Percentiles rank a stretch among this genome's conserved stretches.
phyloP scores from a whole-genome alignment of 2,113 vertebrate genomes.

The Neolamprologus ventralis region DNA sequence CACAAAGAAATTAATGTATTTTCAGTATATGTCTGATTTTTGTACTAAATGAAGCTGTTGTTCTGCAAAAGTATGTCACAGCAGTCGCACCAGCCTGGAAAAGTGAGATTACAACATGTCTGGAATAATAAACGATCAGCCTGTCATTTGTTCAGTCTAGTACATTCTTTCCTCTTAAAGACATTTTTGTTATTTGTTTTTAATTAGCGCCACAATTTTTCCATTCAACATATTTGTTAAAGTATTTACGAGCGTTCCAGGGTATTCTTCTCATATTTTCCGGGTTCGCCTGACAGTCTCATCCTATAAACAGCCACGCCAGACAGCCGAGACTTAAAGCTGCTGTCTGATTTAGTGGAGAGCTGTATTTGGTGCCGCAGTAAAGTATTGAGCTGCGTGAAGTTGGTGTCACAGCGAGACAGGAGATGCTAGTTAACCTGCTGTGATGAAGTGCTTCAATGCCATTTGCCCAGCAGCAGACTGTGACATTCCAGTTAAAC shows the following conservation, averaged over 20 bases:
- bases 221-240: neutral
- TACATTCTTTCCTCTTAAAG: neutral
- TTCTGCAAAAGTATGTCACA: neutral
- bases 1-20: neutral
- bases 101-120: neutral
- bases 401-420: neutral
- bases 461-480: slow-evolving; percentile 19
- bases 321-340: neutral
- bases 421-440: slow-evolving; percentile 41
- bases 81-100: neutral
- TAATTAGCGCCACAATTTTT: neutral
- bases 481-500: neutral
- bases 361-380: neutral
- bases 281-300: neutral
- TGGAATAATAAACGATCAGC: neutral
- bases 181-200: neutral
- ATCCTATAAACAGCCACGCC: neutral
- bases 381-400: slow-evolving; percentile 19
- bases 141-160: neutral
- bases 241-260: neutral
- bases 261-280: neutral
- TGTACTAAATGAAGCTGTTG: neutral
- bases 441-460: slow-evolving; percentile 35
- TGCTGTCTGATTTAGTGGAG: slow-evolving; percentile 5
- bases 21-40: neutral